Evolutionary conservation across 2,888 invertebrate genomes (phyloP).

Genomic region (Hemithea aestivaria): DNA sequence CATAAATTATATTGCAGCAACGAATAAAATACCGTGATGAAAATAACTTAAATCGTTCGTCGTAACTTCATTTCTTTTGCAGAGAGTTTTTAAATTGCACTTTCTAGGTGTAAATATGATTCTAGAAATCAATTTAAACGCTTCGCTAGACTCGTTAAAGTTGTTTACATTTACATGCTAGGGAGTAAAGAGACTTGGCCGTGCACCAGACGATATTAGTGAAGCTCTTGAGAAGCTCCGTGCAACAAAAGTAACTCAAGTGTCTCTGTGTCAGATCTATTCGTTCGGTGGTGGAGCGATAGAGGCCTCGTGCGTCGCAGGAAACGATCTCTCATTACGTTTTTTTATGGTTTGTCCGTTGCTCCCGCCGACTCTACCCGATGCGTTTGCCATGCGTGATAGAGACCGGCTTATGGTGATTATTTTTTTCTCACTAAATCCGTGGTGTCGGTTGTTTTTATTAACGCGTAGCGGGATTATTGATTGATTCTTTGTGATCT

Average conservation of each 20-base stretch:
- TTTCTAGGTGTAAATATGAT: too few relatives aligned
- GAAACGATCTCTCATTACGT: constrained; percentile 75
- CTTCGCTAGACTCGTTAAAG: too few relatives aligned
- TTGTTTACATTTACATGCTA: too few relatives aligned
- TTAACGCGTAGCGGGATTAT: constrained; percentile 16
- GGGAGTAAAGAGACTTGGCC: too few relatives aligned
- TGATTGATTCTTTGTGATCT: constrained; percentile 14
- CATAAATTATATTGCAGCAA: background rate
- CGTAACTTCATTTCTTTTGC: too few relatives aligned
- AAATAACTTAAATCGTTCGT: too few relatives aligned
- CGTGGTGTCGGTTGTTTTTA: constrained; percentile 27
- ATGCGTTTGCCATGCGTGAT: constrained; percentile 38
- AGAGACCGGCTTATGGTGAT: constrained; percentile 34
- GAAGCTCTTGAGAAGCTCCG: too few relatives aligned
- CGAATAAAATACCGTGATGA: too few relatives aligned
- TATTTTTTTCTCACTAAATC: constrained; percentile 32
- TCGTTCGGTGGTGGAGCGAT: constrained; percentile 22
- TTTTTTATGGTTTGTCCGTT: constrained; percentile 73
- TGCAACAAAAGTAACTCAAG: background rate
- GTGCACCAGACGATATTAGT: too few relatives aligned
- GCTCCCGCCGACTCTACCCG: constrained; percentile 48
- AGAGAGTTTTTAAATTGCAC: too few relatives aligned
- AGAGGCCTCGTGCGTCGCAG: constrained; percentile 56
- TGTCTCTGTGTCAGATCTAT: constrained; percentile 7
- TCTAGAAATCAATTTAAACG: too few relatives aligned